These are phyloP conservation scores for Aurelia sp. DNA, from an alignment of 30 jellyfish, hydroid and myxozoan genomes.

Conservation along the genomic window DNA sequence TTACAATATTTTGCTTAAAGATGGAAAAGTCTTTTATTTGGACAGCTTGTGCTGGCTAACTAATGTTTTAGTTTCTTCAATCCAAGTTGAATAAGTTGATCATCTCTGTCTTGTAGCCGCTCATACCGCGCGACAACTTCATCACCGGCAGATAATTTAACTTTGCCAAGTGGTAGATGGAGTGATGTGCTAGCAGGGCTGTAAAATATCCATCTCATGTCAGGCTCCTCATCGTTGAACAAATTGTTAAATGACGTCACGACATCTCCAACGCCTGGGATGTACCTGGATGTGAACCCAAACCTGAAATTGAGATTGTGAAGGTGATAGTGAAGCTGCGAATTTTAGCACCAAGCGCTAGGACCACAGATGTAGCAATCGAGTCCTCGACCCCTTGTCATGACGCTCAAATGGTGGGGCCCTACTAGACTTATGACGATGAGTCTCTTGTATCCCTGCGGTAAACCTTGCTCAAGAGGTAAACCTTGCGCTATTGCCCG, in stretches of 20 bases:
- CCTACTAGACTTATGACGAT: no score
- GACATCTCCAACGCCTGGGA: conserved; percentile 72
- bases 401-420: no score
- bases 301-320: conserved; percentile 9
- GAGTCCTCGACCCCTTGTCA: no score
- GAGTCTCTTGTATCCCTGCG: no score
- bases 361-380: no score
- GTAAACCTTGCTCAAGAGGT: no score
- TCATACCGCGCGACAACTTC: conserved; percentile 81
- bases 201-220: conserved; percentile 69
- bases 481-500: no score
- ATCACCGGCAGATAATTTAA: conserved; percentile 61
- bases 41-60: no score
- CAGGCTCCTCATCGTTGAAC: conserved; percentile 74
- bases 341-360: no score
- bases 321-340: no score
- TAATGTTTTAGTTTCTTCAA: not conserved
- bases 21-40: no score
- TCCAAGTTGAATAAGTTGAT: conserved; percentile 70
- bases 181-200: conserved; percentile 61
- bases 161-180: conserved; percentile 42
- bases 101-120: conserved; percentile 61
- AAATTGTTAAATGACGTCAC: conserved; percentile 62
- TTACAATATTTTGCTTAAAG: no score
- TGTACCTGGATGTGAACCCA: conserved; percentile 41